phyloP scores from a whole-genome alignment of 2,113 vertebrate species.

The Aix galericulata region DNA sequence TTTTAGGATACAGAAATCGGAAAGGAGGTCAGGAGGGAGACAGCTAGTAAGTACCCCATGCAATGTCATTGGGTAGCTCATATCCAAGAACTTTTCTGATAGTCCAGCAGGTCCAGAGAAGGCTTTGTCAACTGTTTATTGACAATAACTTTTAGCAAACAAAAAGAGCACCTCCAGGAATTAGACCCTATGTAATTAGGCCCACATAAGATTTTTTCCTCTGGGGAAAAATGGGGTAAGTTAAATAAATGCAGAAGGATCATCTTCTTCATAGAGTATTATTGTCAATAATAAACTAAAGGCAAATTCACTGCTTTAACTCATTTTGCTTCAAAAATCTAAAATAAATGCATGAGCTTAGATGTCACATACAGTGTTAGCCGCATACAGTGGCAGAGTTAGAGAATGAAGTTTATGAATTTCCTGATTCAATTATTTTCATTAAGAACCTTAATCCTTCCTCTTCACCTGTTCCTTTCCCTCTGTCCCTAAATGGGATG shows the following conservation, averaged over 20 bases:
- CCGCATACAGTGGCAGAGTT: neutral
- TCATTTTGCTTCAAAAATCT: conserved; percentile 36
- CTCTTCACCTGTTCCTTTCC: neutral
- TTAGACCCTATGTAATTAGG: neutral
- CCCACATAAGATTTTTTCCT: neutral
- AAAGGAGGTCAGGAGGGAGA: neutral
- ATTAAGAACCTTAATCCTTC: neutral
- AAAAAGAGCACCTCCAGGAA: neutral
- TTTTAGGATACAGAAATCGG: neutral
- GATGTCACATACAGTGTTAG: conserved; percentile 50
- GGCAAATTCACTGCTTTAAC: conserved; percentile 26
- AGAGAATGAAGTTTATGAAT: neutral
- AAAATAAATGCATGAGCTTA: conserved; percentile 16
- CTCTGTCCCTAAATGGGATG: neutral
- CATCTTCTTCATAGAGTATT: neutral
- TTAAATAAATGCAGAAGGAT: neutral
- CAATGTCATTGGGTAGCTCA: neutral
- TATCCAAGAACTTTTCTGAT: neutral
- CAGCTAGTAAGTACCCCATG: neutral
- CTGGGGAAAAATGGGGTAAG: neutral
- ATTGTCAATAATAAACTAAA: neutral
- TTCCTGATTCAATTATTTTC: neutral
- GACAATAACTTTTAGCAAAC: neutral
- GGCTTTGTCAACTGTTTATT: neutral
- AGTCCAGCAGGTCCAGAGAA: neutral